These are phyloP conservation scores for Notechis scutatus DNA, from an alignment of 2,113 vertebrate genomes.

Conservation along the genomic window DNA sequence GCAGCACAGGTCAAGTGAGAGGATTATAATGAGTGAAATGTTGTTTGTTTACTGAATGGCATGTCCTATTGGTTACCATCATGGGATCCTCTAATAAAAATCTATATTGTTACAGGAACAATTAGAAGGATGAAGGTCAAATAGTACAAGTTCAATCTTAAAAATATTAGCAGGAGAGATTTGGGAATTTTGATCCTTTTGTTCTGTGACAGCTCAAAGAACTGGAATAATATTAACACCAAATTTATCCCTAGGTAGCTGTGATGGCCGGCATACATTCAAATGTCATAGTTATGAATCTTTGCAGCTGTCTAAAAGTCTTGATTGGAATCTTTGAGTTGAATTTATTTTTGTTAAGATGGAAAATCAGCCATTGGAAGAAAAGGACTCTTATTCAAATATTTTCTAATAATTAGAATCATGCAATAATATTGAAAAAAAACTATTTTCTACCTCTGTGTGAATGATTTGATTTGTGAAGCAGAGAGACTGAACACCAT, in stretches of 20 bases:
- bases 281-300: neutral
- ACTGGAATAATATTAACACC: constrained; percentile 8
- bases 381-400: neutral
- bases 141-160: neutral
- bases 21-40: constrained; percentile 17
- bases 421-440: constrained; percentile 9
- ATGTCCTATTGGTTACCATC: constrained; percentile 13
- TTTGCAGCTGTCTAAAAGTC: neutral
- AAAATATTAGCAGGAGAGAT: constrained; percentile 4
- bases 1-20: neutral
- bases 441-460: constrained; percentile 1
- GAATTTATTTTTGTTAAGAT: constrained; percentile 13
- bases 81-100: constrained; percentile 42
- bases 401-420: neutral
- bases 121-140: constrained; percentile 24
- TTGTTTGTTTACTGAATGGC: constrained; percentile 44
- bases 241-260: constrained; percentile 1
- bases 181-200: neutral
- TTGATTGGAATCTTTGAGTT: constrained; percentile 6
- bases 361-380: neutral
- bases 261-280: constrained; percentile 2
- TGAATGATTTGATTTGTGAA: neutral
- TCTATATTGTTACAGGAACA: constrained; percentile 11
- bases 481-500: neutral
- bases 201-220: neutral